phyloP scores from a whole-genome alignment of 2,113 vertebrate species.

The Thinocorus orbignyianus region DNA sequence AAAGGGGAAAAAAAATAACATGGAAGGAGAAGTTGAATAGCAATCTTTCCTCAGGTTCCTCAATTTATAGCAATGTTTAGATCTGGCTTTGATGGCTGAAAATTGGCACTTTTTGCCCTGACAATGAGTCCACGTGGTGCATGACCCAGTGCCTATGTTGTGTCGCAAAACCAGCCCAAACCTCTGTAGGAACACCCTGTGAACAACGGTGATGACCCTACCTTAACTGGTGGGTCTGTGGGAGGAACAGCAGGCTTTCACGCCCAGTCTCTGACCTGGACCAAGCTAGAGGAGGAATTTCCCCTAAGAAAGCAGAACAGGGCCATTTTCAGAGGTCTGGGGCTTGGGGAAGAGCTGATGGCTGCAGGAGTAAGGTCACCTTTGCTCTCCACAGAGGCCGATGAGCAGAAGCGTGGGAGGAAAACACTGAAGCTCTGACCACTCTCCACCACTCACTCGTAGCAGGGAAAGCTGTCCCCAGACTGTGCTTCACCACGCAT shows the following conservation, averaged over 20 bases:
- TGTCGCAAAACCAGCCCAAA: fast-evolving
- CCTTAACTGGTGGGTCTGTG: neutral
- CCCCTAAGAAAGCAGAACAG: neutral
- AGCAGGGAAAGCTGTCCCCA: neutral
- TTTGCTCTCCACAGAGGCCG: fast-evolving
- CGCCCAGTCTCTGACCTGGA: neutral
- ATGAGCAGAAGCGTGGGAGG: neutral
- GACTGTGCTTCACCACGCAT: neutral
- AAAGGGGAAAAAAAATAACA: too few species aligned
- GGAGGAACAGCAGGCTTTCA: fast-evolving
- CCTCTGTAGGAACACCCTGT: neutral
- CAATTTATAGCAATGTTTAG: neutral
- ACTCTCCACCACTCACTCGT: neutral
- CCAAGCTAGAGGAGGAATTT: neutral
- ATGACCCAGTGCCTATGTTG: fast-evolving
- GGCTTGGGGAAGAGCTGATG: neutral
- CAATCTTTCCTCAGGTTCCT: neutral
- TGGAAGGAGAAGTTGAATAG: neutral
- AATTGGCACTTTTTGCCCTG: neutral
- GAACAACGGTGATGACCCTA: fast-evolving
- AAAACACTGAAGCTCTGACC: neutral
- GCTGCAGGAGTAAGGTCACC: neutral
- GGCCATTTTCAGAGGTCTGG: neutral
- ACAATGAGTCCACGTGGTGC: fast-evolving
- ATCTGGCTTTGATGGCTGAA: neutral